These are phyloP conservation scores for Halichoerus grypus DNA, from an alignment of 2,113 vertebrate genomes.

Conservation along the genomic window DNA sequence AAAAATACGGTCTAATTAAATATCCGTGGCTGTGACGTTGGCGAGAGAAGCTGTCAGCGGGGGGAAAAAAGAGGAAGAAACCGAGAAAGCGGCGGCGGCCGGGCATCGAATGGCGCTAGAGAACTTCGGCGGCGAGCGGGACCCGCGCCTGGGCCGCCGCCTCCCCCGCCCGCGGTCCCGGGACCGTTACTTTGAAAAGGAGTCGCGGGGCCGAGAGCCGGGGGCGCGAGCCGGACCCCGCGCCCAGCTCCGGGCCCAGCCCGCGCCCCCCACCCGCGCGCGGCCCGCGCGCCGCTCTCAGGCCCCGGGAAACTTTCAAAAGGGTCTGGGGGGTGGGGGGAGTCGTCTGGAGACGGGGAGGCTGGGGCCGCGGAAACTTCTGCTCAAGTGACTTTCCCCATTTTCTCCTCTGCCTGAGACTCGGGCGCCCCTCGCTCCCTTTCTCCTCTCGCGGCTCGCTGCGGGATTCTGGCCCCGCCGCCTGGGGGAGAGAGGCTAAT, in stretches of 20 bases:
- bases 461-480: conserved; percentile 44
- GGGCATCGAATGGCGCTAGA: conserved; percentile 89
- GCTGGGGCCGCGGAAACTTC: conserved; percentile 71
- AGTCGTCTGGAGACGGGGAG: neutral
- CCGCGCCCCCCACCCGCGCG: conserved; percentile 55
- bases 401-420: neutral
- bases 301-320: conserved; percentile 77
- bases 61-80: conserved; percentile 85
- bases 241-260: neutral
- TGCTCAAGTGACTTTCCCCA: conserved; percentile 70
- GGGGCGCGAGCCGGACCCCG: neutral
- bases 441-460: neutral
- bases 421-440: neutral
- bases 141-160: conserved; percentile 78
- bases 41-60: conserved; percentile 90
- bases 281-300: neutral
- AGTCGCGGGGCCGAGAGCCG: neutral
- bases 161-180: conserved; percentile 78
- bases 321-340: conserved; percentile 53
- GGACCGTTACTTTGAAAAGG: conserved; percentile 87
- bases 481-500: neutral
- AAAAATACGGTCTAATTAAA: conserved; percentile 95
- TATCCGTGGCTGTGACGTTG: conserved; percentile 94
- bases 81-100: conserved; percentile 39
- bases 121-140: conserved; percentile 89